A percentile compares a stretch with the other conserved stretches of the same genome.
Conservation (phyloP, 2,113 vertebrate genomes). For the Ophthalmolycus amberensis region DNA sequence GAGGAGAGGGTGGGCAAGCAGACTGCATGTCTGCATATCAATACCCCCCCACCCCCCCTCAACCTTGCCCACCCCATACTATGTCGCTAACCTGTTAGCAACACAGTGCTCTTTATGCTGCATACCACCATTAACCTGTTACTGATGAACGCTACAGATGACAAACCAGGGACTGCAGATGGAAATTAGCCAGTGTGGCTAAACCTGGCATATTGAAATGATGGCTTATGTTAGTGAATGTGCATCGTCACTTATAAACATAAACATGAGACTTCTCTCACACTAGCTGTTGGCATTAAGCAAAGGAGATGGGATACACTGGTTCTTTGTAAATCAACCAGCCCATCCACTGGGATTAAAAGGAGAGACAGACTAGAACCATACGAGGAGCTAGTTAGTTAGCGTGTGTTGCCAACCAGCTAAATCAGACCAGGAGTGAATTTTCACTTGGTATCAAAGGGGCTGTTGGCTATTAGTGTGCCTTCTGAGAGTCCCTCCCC, state of each 20-base stretch:
- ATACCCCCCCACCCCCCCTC: slow-evolving; percentile 43
- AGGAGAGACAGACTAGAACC: slow-evolving; percentile 80
- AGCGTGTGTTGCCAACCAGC: slow-evolving; percentile 23
- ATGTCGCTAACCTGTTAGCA: slow-evolving; percentile 82
- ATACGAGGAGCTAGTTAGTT: slow-evolving; percentile 65
- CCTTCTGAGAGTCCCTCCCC: slow-evolving; percentile 45
- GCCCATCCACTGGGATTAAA: slow-evolving; percentile 59
- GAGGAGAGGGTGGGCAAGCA: slow-evolving; percentile 70
- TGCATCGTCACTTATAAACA: neutral
- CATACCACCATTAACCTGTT: slow-evolving; percentile 84
- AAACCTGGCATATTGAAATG: neutral
- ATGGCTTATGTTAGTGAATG: neutral
- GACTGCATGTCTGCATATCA: slow-evolving; percentile 83
- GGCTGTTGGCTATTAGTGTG: slow-evolving; percentile 46
- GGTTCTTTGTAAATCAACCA: slow-evolving; percentile 87
- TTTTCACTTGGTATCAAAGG: slow-evolving; percentile 56
- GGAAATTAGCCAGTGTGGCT: neutral
- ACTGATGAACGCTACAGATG: slow-evolving; percentile 66
- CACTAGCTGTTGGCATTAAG: slow-evolving; percentile 89
- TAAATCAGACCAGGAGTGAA: slow-evolving; percentile 47
- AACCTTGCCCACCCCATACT: slow-evolving; percentile 41
- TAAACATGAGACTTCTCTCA: slow-evolving; percentile 81
- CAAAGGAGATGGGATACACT: slow-evolving; percentile 80
- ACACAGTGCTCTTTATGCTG: slow-evolving; percentile 70
- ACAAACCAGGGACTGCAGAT: neutral